Percentiles rank a stretch among this genome's conserved stretches.
Evolutionary conservation across 2,113 vertebrate genomes (phyloP).

Genomic region (Aviceda subcristata): DNA sequence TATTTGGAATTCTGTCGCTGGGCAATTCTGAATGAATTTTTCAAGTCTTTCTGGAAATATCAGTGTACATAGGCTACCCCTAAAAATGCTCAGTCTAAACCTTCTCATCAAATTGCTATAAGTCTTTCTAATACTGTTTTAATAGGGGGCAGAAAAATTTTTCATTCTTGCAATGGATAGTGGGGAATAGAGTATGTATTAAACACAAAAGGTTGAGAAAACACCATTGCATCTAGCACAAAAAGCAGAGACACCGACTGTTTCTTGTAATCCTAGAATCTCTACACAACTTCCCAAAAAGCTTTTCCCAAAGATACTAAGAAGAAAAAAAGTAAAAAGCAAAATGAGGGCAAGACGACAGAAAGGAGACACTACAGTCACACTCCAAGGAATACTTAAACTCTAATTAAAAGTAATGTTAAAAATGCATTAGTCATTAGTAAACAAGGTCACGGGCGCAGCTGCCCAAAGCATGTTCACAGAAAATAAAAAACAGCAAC

Average conservation of each 20-base stretch:
- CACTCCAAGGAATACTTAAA: neutral
- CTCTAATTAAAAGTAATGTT: constrained; percentile 51
- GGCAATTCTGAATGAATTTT: neutral
- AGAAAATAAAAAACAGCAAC: neutral
- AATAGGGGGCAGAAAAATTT: neutral
- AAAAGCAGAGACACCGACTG: neutral
- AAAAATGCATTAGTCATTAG: constrained; percentile 37
- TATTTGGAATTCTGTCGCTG: neutral
- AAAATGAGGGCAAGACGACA: neutral
- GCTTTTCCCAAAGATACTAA: neutral
- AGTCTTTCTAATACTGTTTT: neutral
- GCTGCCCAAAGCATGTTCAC: neutral
- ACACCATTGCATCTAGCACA: neutral
- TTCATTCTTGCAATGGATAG: neutral
- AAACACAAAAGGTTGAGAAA: neutral
- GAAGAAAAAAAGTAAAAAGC: neutral
- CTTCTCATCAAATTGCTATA: neutral
- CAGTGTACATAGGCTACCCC: neutral
- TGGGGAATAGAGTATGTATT: neutral
- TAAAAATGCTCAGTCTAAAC: neutral
- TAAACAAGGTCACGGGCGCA: neutral
- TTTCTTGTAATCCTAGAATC: neutral
- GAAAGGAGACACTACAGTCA: constrained; percentile 24
- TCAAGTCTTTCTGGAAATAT: neutral
- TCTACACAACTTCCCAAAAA: neutral